phyloP scores from a whole-genome alignment of 2,888 invertebrate genomes.

The Gonocerus acuteangulatus region DNA sequence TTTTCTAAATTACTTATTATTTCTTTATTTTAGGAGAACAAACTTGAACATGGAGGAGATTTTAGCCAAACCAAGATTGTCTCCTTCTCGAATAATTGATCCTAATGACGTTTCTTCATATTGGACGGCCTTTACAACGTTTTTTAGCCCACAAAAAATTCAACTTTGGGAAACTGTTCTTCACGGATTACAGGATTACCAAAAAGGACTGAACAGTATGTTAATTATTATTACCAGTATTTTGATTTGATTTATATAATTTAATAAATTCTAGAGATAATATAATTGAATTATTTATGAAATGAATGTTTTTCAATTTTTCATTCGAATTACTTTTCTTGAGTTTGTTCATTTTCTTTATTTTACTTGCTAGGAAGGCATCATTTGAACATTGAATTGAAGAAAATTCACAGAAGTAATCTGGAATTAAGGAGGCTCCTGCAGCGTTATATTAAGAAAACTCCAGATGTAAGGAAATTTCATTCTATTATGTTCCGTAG shows the following conservation, averaged over 20 bases:
- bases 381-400: constrained; percentile 57
- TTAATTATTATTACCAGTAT: background rate
- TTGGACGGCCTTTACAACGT: constrained; percentile 58
- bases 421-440: constrained; percentile 59
- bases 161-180: constrained; percentile 63
- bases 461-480: background rate
- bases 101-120: constrained; percentile 54
- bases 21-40: background rate
- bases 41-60: background rate
- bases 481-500: too few relatives aligned
- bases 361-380: constrained; percentile 61
- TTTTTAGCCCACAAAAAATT: constrained; percentile 55
- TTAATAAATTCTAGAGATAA: too few relatives aligned
- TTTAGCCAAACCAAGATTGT: constrained; percentile 1
- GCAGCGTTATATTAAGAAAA: constrained; percentile 47
- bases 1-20: too few relatives aligned
- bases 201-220: constrained; percentile 55
- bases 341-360: too few relatives aligned
- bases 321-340: too few relatives aligned
- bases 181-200: constrained; percentile 57
- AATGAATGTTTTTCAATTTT: too few relatives aligned
- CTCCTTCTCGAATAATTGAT: background rate
- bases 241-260: too few relatives aligned
- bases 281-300: too few relatives aligned
- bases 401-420: constrained; percentile 58